Percentiles rank a stretch among this genome's conserved stretches.
Conservation (phyloP, 2,888 invertebrate species). For the Tipula helvola region DNA sequence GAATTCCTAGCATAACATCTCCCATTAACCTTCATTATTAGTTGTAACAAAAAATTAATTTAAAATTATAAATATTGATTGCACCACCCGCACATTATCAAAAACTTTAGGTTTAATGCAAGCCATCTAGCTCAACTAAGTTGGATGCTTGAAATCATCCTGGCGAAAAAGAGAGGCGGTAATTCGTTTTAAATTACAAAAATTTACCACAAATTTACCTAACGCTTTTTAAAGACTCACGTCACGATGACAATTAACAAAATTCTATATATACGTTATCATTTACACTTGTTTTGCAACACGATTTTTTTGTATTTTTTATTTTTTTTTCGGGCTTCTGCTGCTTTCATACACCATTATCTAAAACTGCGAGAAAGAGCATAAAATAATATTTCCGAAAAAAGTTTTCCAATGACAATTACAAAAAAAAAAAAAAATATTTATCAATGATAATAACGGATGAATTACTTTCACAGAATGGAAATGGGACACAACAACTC, state of each 20-base stretch:
- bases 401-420: neutral
- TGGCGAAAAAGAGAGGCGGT: neutral
- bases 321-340: neutral
- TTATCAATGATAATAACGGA: neutral
- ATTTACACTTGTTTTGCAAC: neutral
- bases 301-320: neutral
- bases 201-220: neutral
- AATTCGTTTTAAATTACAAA: neutral
- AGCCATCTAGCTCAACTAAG: too few relatives aligned
- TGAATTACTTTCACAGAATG: neutral
- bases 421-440: neutral
- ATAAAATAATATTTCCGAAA: neutral
- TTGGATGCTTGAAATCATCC: too few relatives aligned
- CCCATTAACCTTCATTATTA: too few relatives aligned
- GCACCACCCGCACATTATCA: too few relatives aligned
- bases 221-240: neutral
- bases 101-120: too few relatives aligned
- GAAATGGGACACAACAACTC: neutral
- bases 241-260: neutral
- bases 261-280: neutral
- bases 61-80: too few relatives aligned
- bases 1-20: too few relatives aligned
- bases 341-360: neutral
- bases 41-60: too few relatives aligned
- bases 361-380: neutral